Conservation (phyloP, 2,113 vertebrate species). For the Phyllopteryx taeniolatus region DNA sequence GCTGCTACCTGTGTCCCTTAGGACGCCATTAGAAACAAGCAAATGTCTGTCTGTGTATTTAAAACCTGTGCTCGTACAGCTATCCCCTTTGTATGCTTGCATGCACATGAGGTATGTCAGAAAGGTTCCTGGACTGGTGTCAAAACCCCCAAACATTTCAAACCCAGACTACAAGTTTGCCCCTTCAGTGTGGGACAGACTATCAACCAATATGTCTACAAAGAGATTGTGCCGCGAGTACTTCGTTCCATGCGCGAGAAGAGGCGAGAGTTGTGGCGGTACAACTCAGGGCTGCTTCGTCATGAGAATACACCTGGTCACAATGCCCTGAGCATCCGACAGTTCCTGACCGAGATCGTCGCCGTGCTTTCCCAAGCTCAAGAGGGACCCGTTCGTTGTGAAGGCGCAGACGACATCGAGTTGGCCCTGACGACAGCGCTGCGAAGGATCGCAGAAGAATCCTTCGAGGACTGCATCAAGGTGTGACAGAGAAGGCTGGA, state of each 20-base stretch:
- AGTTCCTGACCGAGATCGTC: neutral
- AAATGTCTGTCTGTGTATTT: slow-evolving; percentile 6
- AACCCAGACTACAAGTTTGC: neutral
- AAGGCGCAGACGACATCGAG: neutral
- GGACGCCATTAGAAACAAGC: slow-evolving; percentile 32
- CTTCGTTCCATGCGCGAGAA: neutral
- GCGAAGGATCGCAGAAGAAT: no score
- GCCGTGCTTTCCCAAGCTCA: no score
- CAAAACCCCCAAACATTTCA: neutral
- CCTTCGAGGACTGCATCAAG: no score
- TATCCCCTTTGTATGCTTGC: neutral
- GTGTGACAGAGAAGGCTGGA: no score
- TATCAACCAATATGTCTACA: neutral
- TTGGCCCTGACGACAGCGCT: neutral
- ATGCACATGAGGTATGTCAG: neutral
- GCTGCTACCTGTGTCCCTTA: slow-evolving; percentile 41
- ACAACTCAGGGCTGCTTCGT: neutral
- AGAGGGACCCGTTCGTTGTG: no score
- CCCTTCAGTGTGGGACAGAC: neutral
- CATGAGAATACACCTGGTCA: neutral
- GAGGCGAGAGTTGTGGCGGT: neutral
- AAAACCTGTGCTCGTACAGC: neutral
- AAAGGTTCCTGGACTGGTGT: neutral
- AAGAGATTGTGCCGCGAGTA: neutral
- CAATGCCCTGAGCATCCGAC: neutral